These are phyloP conservation scores for Sceloporus tristichus DNA, from an alignment of 2,113 vertebrate species.

Conservation along the genomic window DNA sequence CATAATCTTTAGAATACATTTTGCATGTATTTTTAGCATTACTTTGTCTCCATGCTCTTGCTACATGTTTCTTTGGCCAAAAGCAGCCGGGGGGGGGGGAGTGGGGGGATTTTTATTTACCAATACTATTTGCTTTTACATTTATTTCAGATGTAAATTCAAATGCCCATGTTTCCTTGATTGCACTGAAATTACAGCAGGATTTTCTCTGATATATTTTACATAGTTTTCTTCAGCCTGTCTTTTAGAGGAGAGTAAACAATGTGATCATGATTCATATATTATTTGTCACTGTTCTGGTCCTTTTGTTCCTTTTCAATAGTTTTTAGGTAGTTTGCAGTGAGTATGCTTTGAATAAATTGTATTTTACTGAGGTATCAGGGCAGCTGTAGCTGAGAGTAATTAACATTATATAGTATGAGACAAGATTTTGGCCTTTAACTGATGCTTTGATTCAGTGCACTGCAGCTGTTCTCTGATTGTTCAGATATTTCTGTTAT, in stretches of 20 bases:
- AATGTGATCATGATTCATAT: neutral
- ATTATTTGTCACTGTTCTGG: neutral
- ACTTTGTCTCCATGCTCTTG: neutral
- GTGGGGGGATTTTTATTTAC: neutral
- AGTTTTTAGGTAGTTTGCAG: neutral
- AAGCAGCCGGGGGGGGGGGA: no score
- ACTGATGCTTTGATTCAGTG: neutral
- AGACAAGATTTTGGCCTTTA: slow-evolving; percentile 30
- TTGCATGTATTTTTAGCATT: neutral
- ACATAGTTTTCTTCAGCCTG: neutral
- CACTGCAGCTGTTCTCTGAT: neutral
- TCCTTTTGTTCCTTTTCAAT: neutral
- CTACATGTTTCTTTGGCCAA: neutral
- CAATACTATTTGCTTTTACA: neutral
- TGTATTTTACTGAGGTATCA: neutral
- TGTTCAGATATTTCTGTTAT: neutral
- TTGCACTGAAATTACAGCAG: neutral
- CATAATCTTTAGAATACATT: neutral
- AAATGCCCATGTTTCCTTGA: neutral
- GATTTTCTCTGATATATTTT: neutral
- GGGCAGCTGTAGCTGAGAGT: neutral
- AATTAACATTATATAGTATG: neutral
- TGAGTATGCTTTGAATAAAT: neutral
- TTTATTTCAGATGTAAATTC: neutral
- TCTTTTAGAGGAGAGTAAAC: neutral